phyloP scores from a whole-genome alignment of 1,140 invertebrate species.

The Drosophila tropicalis region DNA sequence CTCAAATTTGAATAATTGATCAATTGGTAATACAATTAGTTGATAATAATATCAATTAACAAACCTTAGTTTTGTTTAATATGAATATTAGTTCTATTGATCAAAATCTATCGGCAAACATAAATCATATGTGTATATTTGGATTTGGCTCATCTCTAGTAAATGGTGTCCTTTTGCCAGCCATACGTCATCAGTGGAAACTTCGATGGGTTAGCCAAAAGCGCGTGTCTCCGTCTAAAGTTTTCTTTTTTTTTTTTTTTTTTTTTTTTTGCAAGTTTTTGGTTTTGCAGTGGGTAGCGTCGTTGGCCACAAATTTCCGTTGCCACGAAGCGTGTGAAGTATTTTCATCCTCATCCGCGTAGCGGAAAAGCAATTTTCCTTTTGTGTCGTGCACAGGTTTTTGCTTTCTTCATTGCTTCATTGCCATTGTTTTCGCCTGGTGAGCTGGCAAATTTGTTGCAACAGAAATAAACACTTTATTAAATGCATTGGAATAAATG shows the following conservation, averaged over 20 bases:
- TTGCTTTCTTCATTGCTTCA: slow-evolving; percentile 28
- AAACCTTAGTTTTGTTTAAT: too few species aligned
- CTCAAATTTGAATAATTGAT: too few species aligned
- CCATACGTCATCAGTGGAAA: slow-evolving; percentile 64
- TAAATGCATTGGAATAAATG: slow-evolving; percentile 80
- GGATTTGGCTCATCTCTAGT: slow-evolving; percentile 10
- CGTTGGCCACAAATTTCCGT: slow-evolving; percentile 71
- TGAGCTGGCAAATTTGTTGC: slow-evolving; percentile 80
- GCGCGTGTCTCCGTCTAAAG: slow-evolving; percentile 34
- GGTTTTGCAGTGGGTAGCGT: slow-evolving; percentile 37
- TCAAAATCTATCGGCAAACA: background rate
- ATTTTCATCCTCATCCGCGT: slow-evolving; percentile 64
- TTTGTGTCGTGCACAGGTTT: slow-evolving; percentile 77
- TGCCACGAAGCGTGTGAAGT: slow-evolving; percentile 72
- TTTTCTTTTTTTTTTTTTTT: slow-evolving; percentile 26
- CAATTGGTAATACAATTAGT: too few species aligned
- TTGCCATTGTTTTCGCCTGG: slow-evolving; percentile 65
- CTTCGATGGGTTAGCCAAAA: slow-evolving; percentile 61
- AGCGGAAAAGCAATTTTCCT: slow-evolving; percentile 80
- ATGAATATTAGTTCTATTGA: too few species aligned
- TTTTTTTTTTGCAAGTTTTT: slow-evolving; percentile 5
- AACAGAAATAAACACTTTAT: slow-evolving; percentile 81
- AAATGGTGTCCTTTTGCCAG: background rate
- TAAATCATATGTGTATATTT: too few species aligned
- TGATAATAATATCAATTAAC: too few species aligned